These are phyloP conservation scores for Sander vitreus DNA, from an alignment of 2,113 vertebrate species.

Conservation along the genomic window DNA sequence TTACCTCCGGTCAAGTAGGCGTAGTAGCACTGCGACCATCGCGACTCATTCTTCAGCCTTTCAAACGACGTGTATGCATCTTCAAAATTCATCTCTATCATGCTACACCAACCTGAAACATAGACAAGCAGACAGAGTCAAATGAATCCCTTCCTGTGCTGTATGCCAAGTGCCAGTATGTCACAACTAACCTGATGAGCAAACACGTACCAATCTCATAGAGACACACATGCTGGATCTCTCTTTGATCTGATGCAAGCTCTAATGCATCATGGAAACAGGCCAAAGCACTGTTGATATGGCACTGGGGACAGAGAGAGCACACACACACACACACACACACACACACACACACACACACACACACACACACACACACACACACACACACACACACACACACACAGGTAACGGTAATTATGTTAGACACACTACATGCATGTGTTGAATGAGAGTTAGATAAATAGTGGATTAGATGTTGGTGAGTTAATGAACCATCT, in stretches of 20 bases:
- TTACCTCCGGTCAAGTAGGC: slow-evolving; percentile 96
- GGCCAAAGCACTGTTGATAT: slow-evolving; percentile 98
- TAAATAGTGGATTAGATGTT: slow-evolving; percentile 23
- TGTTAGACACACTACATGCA: slow-evolving; percentile 53
- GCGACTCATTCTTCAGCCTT: slow-evolving; percentile 95
- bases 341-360: too few relatives aligned
- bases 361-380: too few relatives aligned
- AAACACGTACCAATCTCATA: slow-evolving; percentile 95
- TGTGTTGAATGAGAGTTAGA: slow-evolving; percentile 24
- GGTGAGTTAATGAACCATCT: slow-evolving; percentile 28
- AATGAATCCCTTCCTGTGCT: neutral
- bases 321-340: slow-evolving; percentile 15
- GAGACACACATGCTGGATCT: slow-evolving; percentile 98
- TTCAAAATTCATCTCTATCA: slow-evolving; percentile 98
- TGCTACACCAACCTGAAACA: slow-evolving; percentile 96
- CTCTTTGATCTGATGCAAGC: slow-evolving; percentile 96
- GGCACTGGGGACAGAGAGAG: slow-evolving; percentile 87
- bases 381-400: too few relatives aligned
- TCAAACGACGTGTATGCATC: slow-evolving; percentile 93
- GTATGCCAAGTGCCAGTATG: neutral
- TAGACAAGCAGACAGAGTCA: slow-evolving; percentile 4
- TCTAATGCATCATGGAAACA: slow-evolving; percentile 97
- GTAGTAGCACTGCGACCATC: slow-evolving; percentile 99
- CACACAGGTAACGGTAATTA: neutral
- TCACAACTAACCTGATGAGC: slow-evolving; percentile 18